Conservation (phyloP, 2,888 invertebrate genomes). For the Spodoptera littoralis region DNA sequence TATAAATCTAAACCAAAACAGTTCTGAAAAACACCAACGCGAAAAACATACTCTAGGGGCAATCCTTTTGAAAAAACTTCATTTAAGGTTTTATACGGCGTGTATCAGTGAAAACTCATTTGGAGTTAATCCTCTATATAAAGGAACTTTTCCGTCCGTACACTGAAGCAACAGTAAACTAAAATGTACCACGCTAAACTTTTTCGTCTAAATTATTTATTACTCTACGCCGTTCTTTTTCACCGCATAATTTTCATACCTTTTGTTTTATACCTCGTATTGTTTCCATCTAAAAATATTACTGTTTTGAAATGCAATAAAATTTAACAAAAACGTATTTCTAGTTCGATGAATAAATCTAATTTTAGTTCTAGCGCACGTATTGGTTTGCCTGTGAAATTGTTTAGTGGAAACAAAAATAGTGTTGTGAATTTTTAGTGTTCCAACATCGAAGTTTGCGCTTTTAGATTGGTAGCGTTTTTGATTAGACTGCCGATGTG, state of each 20-base stretch:
- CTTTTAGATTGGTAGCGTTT: slow-evolving; percentile 1
- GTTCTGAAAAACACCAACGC: slow-evolving; percentile 10
- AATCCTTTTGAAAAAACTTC: slow-evolving; percentile 56
- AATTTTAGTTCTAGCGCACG: slow-evolving; percentile 14
- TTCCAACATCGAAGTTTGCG: not conserved
- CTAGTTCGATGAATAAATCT: slow-evolving; percentile 13
- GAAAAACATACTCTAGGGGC: slow-evolving; percentile 9
- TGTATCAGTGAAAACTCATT: slow-evolving; percentile 73
- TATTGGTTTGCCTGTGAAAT: slow-evolving; percentile 15
- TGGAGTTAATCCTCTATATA: slow-evolving; percentile 71
- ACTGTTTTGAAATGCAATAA: slow-evolving; percentile 14
- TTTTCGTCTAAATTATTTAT: slow-evolving; percentile 68
- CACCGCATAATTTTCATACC: slow-evolving; percentile 42
- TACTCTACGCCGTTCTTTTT: slow-evolving; percentile 46
- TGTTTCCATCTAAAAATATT: slow-evolving; percentile 22
- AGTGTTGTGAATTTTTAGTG: slow-evolving; percentile 4
- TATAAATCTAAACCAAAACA: no score
- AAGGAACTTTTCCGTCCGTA: slow-evolving; percentile 65
- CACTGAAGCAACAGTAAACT: slow-evolving; percentile 61
- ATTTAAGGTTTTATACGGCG: slow-evolving; percentile 49
- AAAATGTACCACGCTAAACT: slow-evolving; percentile 62
- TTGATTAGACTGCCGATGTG: slow-evolving; percentile 3
- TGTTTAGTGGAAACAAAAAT: slow-evolving; percentile 15
- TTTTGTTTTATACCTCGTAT: slow-evolving; percentile 38
- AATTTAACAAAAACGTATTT: slow-evolving; percentile 15